Base-by-base conservation (phyloP, 2,113 vertebrate species). In the Amblyopsis rosae region DNA sequence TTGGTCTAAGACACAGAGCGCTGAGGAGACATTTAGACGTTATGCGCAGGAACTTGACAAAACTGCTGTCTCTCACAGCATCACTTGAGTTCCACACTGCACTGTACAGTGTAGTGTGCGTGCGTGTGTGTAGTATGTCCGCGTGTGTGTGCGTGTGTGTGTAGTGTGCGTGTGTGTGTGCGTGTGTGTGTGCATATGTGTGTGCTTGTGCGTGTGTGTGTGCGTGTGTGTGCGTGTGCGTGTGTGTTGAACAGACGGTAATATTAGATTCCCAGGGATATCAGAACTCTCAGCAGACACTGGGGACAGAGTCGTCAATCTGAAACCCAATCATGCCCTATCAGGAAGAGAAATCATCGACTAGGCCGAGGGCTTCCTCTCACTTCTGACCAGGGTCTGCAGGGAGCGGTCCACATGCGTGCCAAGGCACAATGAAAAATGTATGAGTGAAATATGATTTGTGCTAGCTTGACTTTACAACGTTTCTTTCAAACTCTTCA, bases 241-340 rank as follows among this genome's bases (percentile, higher is more conserved):
- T 51, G 51, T 66, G 73, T 70, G 47, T 79, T 55, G 67, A 58
- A 67, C 79, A 69, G 71, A 71, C 59, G 58, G 90, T 89, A 90
- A 94, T 82, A 65, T 47, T 83, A 89, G 90, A 91, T 72, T 89
- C 86, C 89, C 90, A 57, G 33, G 77, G 91, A 80, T 88, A 79
- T 82, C 66, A 60, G 54, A 51, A 66, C 80, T 61, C 55, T 82
- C 88, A 85, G 76, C 67, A 69, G 74, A 79, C 62, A 59, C 65
- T 33, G 67, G 77, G 78, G 79, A 86, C 88, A 77, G 71, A 82
- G 69, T 92, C 87, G 87, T 91, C 91, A 90, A 90, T 91, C 72
- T 92, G 92, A 92, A 94, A 93, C 51, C 46, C 69, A 82, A 87
- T 92, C 88, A 79, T 5, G 0, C 58, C 0, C 9, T 76, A 91